Conservation (phyloP, 2,113 vertebrate genomes). For the Pongo pygmaeus region DNA sequence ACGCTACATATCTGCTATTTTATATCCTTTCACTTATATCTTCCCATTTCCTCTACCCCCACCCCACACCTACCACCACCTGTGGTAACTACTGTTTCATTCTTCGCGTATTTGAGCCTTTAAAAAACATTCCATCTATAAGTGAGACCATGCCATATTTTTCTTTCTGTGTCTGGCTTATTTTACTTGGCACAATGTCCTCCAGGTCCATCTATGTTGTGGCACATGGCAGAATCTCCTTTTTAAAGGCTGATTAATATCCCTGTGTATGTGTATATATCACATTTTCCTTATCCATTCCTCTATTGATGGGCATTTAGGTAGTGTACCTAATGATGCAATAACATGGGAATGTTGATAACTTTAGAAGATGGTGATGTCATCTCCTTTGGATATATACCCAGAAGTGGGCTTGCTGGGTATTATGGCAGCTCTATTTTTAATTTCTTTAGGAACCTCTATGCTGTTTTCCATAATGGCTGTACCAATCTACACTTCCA, state of each 20-base stretch:
- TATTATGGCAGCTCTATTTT: not conserved
- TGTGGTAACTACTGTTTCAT: not conserved
- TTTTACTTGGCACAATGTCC: not conserved
- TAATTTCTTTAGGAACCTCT: not conserved
- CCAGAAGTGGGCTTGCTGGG: not conserved
- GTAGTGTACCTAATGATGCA: not conserved
- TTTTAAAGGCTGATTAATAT: not conserved
- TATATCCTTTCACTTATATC: not conserved
- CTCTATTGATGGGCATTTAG: not conserved
- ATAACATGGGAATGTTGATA: not conserved
- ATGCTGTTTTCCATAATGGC: not conserved
- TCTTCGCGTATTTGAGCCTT: not conserved
- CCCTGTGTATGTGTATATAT: not conserved
- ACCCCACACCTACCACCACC: not conserved
- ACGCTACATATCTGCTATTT: not conserved
- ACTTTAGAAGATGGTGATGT: not conserved
- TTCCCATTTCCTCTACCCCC: not conserved
- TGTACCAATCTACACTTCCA: not conserved
- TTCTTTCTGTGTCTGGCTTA: not conserved
- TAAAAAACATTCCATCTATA: not conserved
- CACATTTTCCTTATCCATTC: not conserved
- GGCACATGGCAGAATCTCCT: not conserved
- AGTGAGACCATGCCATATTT: not conserved
- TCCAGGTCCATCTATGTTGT: not conserved
- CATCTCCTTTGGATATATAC: not conserved